Base-by-base conservation (phyloP, 2,797 vertebrate species). In the Cossypha niveicapilla region DNA sequence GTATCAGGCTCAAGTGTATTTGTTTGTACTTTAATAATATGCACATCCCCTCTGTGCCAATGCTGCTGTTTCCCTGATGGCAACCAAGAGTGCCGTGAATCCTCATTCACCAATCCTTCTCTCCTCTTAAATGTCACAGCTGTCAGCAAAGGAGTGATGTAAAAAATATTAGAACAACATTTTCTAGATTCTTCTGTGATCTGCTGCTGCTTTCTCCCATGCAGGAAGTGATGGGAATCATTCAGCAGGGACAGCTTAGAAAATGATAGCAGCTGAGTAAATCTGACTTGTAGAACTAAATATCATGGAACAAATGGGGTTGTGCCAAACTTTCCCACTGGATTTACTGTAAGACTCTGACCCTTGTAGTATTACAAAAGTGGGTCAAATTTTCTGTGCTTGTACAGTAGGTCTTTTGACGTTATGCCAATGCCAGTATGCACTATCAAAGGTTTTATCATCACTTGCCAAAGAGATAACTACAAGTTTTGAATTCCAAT, bases 341-440 rank as follows among this genome's bases (percentile, higher is more conserved):
- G 93, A 95, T 96, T 96, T 95, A 96, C 86, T 96, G 93, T 95
- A 96, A 96, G 93, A 92, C 95, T 94, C 78, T 97, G 97, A 96
- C 95, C 95, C 95, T 72, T 12, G 6, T 8, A 35, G 90, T 92
- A 92, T 96, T 96, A 96, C 95, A 97, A 66, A 97, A 97, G 72
- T 96, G 96, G 94, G 95, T 96, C 95, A 97, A 54, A 90, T 90
- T 91, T 93, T 93, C 88, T 94, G 74, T 89, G 81, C 90, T 91
- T 68, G 62, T 96, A 77, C 77, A 92, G 75, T 89, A 96, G 92
- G 85, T 88, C 91, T 97, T 94, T 83, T 96, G 96, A 96, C 91
- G 92, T 94, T 96, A 95, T 91, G 92, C 96, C 97, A 95, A 54
- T 11, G 22, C 90, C 85, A 80, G 45, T 86, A 56, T 83, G 77